phyloP scores from a whole-genome alignment of 2,888 invertebrate genomes.

The Galerucella pusilla region DNA sequence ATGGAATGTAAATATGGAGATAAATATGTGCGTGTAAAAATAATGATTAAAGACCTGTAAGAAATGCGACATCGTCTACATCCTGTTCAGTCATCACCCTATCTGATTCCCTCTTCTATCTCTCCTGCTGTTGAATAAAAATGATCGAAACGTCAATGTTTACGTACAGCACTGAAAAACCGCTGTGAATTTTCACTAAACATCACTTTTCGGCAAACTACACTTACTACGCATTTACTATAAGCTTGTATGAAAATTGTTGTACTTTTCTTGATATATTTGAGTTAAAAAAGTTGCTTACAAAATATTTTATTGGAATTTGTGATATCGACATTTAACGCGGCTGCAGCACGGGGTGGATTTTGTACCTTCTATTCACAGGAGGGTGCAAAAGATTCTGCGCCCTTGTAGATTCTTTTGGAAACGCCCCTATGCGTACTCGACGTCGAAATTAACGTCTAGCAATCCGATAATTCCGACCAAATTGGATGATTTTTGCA shows the following conservation, averaged over 20 bases:
- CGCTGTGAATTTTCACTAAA: conserved; percentile 42
- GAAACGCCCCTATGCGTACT: conserved; percentile 45
- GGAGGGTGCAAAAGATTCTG: conserved; percentile 49
- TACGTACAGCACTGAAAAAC: conserved; percentile 17
- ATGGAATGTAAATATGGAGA: background rate
- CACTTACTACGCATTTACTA: conserved; percentile 22
- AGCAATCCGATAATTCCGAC: background rate
- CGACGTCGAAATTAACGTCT: conserved; percentile 13
- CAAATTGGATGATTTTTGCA: background rate
- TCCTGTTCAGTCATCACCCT: conserved; percentile 89
- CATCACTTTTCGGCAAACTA: conserved; percentile 51
- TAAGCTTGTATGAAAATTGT: conserved; percentile 33
- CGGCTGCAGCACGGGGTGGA: conserved; percentile 48
- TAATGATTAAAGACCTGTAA: conserved; percentile 74
- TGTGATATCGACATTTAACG: conserved; percentile 47
- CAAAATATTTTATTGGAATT: conserved; percentile 46
- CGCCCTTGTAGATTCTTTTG: conserved; percentile 46
- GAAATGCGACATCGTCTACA: conserved; percentile 91
- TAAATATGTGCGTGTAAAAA: conserved; percentile 55
- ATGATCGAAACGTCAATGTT: conserved; percentile 25
- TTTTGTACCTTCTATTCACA: conserved; percentile 44
- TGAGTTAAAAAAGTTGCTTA: conserved; percentile 46
- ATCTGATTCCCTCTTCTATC: conserved; percentile 40
- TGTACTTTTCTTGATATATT: conserved; percentile 55
- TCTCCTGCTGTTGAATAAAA: conserved; percentile 12